Base-by-base conservation (phyloP, 2,113 vertebrate genomes). In the Pungitius pungitius region DNA sequence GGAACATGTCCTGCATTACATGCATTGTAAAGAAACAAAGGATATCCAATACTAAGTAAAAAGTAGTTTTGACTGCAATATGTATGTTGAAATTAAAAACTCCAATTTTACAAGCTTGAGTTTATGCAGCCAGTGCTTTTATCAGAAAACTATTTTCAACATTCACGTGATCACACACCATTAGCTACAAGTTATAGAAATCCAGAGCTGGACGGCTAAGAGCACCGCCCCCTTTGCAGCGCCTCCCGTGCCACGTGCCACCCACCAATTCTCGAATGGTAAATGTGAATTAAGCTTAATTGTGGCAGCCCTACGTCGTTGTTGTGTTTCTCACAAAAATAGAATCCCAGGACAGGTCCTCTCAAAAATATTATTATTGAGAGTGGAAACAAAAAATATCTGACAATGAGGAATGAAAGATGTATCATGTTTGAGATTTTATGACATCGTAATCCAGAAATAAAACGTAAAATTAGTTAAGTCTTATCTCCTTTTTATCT, bases 401-500 rank as follows among this genome's bases (percentile, higher is more conserved):
- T 0, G 11, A 20, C 6, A 14, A 73, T 69, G 59, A 61, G 9
- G 39, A 49, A 26, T 43, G 33, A 35, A 26, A 79, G 49, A 70
- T 33, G 37, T 37, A 65, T 87, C 57, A 69, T 59, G 30, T 80
- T 75, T 60, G 51, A 61, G 52, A 73, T 80, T 78, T 51, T 42
- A 58, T 85, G 70, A 75, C 73, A 79, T 77, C 69, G 22, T 63
- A 69, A 77, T 86, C 75, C 74, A 69, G 55, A 62, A 55, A 73
- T 5, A 47, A 83, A 72, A 76, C 30, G 76, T 59, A 37, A 56
- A 74, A 81, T 79, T 20, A 59, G 69, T 75, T 68, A 37, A 60
- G 68, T 59, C 66, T 77, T 87, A 80, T 84, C 84, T 75, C n/a
- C 80, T 75, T 69, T 85, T 56, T 71, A 81, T 84, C 82, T 88